Evolutionary conservation across 2,113 vertebrate species (phyloP), one percentile per base, ranked within the genome.

Genomic region (Panthera uncia): DNA sequence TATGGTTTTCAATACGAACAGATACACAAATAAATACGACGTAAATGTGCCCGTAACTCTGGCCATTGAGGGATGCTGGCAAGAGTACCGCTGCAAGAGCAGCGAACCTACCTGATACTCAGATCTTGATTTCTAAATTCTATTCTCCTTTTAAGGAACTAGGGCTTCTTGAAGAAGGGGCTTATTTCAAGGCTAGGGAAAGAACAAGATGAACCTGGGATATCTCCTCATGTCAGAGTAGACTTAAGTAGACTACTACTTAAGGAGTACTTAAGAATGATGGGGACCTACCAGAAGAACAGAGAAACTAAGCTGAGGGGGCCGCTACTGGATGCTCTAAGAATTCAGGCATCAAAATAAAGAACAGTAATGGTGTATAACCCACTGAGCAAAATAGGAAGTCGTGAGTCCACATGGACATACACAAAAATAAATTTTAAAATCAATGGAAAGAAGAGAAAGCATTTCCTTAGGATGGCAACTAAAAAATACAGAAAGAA

Each of bases 401-500:
- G n/a, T 45, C 36, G 0, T 71, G 74, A 86, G 23, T 86, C 66
- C 18, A 79, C 6, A 25, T 1, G 33, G n/a, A 89, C 10, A 50
- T 3, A 68, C 45, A 81, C 27, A 74, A 89, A 95, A 57, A 52
- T 50, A 83, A 87, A 85, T 73, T 88, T 68, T 52, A 69, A 85
- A 96, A 81, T 65, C 85, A 84, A 73, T 52, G 71, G 23, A 38
- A 33, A 84, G 73, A 89, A 74, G 16, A 73, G 19, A 88, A 73
- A 87, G 25, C 15, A 87, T 65, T 73, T 95, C 87, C 57, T 96
- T 85, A 94, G 65, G 65, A 71, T 29, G 48, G 19, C 63, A 96
- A 48, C 36, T 41, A 94, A 87, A 21, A 95, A 95, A 79, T 41
- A 87, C 16, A 88, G 68, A 88, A 95, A 90, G 23, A 92, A 79